phyloP scores from a whole-genome alignment of 2,888 invertebrate genomes.

The Bugula neritina region DNA sequence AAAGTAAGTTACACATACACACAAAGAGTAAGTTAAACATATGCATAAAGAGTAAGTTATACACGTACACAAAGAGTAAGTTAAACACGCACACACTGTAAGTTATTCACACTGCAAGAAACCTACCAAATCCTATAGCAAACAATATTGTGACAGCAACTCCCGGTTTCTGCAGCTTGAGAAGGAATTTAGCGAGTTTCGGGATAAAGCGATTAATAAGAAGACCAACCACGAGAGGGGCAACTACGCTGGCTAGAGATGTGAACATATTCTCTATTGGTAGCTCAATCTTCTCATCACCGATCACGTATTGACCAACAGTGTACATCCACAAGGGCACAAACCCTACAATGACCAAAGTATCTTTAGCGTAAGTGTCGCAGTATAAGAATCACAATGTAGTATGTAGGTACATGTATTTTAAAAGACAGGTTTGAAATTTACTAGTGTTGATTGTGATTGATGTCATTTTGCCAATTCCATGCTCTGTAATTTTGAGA shows the following conservation, averaged over 20 bases:
- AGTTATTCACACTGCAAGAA: too few species aligned
- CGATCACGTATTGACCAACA: conserved; percentile 12
- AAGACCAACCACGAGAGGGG: conserved; percentile 17
- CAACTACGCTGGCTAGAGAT: not conserved
- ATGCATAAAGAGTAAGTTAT: too few species aligned
- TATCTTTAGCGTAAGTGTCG: not conserved
- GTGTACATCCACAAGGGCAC: conserved; percentile 28
- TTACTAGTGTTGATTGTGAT: too few species aligned
- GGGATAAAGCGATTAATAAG: conserved; percentile 25
- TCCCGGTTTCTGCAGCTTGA: not conserved
- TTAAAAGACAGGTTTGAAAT: too few species aligned
- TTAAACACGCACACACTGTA: too few species aligned
- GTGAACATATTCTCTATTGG: conserved; percentile 12
- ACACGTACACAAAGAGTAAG: too few species aligned
- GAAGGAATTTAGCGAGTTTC: conserved; percentile 25
- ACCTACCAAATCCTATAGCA: conserved; percentile 9
- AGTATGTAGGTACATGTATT: too few species aligned
- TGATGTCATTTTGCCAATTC: too few species aligned
- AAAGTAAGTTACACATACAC: too few species aligned
- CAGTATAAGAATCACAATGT: too few species aligned
- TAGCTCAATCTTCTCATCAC: not conserved
- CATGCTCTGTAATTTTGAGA: too few species aligned
- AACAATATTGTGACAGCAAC: conserved; percentile 5
- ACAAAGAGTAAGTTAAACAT: too few species aligned
- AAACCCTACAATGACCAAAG: conserved; percentile 9